Conservation (phyloP, 2,888 invertebrate genomes). For the Stictocephala bisonia region DNA sequence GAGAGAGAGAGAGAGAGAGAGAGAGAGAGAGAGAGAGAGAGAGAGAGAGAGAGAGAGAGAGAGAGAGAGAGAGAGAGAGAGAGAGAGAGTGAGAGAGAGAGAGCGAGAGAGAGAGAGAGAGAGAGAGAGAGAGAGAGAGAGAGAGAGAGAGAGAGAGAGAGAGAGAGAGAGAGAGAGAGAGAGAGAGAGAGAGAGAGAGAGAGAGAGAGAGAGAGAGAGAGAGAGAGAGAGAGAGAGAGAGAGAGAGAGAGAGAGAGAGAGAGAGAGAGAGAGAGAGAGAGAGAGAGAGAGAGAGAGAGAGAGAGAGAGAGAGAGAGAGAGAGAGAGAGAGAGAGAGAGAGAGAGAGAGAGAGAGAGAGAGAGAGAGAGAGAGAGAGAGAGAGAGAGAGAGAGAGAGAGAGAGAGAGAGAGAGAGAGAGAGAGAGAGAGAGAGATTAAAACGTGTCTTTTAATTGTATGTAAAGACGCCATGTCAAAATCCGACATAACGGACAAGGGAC, state of each 20-base stretch:
- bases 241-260: not conserved
- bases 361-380: conserved; percentile 22
- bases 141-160: not conserved
- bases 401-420: not conserved
- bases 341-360: not conserved
- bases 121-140: not conserved
- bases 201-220: not conserved
- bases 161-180: not conserved
- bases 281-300: not conserved
- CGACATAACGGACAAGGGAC: too few species aligned
- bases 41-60: not conserved
- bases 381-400: not conserved
- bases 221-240: not conserved
- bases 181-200: not conserved
- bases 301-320: not conserved
- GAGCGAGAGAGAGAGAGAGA: too few species aligned
- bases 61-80: conserved; percentile 3
- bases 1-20: not conserved
- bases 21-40: not conserved
- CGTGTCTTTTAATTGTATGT: not conserved
- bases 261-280: not conserved
- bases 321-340: conserved; percentile 8
- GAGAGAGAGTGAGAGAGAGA: not conserved
- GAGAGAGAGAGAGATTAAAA: too few species aligned
- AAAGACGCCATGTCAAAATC: too few species aligned